These are phyloP conservation scores for Oreochromis aureus DNA, from an alignment of 2,113 vertebrate genomes.

Conservation along the genomic window DNA sequence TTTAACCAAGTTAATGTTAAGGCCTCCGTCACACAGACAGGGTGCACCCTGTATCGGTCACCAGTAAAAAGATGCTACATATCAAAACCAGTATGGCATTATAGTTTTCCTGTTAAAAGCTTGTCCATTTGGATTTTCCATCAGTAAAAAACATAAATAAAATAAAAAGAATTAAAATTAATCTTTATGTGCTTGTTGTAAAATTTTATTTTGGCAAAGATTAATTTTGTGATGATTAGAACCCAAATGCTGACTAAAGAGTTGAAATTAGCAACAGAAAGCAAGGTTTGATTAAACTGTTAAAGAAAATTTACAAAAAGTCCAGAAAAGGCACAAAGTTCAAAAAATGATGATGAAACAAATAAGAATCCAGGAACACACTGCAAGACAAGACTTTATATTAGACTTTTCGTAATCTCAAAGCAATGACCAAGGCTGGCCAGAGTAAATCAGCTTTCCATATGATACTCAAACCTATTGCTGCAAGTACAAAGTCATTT, in stretches of 20 bases:
- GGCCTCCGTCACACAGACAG: background rate
- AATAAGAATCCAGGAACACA: background rate
- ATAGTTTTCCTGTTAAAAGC: background rate
- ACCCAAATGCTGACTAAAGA: background rate
- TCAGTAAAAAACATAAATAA: background rate
- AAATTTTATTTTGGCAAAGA: background rate
- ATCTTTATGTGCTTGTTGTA: background rate
- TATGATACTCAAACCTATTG: background rate
- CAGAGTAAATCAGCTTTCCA: background rate
- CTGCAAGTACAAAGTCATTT: background rate
- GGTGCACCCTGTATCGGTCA: background rate
- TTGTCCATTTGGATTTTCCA: background rate
- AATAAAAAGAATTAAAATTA: background rate
- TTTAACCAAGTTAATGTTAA: background rate
- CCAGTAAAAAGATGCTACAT: background rate
- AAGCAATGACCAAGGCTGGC: background rate
- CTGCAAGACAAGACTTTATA: background rate
- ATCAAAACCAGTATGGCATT: background rate
- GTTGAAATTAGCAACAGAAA: background rate
- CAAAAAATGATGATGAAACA: background rate
- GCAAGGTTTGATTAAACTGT: background rate
- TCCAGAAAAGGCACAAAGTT: background rate
- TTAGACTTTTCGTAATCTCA: background rate
- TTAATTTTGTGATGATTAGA: background rate
- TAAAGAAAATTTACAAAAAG: background rate